phyloP scores from a whole-genome alignment of 2,888 invertebrate genomes.

The Ophion obscuratus region DNA sequence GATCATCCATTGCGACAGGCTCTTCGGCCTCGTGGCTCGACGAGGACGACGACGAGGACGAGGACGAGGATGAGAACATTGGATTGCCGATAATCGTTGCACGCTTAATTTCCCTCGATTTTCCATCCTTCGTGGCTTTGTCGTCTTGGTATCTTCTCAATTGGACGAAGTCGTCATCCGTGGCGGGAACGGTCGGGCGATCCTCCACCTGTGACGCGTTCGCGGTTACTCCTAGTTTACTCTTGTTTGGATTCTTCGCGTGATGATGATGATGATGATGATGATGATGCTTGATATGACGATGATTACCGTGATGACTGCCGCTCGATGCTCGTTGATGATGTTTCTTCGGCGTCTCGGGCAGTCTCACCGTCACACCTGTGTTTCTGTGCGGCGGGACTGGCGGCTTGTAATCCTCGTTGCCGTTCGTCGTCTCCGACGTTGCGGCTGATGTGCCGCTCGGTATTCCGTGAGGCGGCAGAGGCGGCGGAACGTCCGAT shows the following conservation, averaged over 20 bases:
- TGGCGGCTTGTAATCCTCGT: conserved; percentile 90
- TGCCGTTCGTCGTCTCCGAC: conserved; percentile 72
- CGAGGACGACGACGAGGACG: conserved; percentile 83
- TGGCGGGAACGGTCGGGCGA: conserved; percentile 70
- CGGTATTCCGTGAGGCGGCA: conserved; percentile 85
- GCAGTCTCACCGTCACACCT: conserved; percentile 85
- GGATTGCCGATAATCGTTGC: conserved; percentile 95
- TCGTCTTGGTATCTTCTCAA: conserved; percentile 76
- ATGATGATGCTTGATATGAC: conserved; percentile 73
- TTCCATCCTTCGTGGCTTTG: conserved; percentile 74
- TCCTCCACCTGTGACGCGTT: conserved; percentile 54
- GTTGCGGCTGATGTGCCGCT: conserved; percentile 73
- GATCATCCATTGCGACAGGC: conserved; percentile 91
- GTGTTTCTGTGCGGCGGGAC: conserved; percentile 94
- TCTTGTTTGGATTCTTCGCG: conserved; percentile 65
- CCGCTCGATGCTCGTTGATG: conserved; percentile 83
- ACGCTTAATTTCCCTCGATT: conserved; percentile 89
- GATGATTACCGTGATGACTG: conserved; percentile 80
- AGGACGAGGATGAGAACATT: conserved; percentile 89
- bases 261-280: conserved; percentile 73
- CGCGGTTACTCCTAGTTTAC: conserved; percentile 34
- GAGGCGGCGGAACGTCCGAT: conserved; percentile 83
- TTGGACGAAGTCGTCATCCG: conserved; percentile 80
- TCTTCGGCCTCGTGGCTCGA: conserved; percentile 85
- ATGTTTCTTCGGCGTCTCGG: conserved; percentile 81